Evolutionary conservation across 92 coral and sea anemone genomes (phyloP).

Genomic region (Ricordea florida): DNA sequence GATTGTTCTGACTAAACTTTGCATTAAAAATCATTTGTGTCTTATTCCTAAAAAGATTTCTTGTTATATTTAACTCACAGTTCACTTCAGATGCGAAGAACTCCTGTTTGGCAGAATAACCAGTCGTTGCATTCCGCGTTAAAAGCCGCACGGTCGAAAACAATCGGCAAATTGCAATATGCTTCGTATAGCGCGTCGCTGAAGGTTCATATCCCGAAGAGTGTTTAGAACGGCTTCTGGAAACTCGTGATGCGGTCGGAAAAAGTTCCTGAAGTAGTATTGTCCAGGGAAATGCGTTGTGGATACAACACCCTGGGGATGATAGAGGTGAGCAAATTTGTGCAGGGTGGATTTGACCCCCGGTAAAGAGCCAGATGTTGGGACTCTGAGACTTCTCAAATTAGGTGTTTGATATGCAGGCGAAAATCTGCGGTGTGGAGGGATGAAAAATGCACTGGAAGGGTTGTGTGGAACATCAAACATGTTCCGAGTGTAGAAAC

Average conservation of each 20-base stretch:
- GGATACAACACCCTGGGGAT: neutral
- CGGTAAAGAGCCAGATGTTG: neutral
- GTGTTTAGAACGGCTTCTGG: conserved; percentile 20
- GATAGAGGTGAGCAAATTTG: neutral
- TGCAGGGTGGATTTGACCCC: neutral
- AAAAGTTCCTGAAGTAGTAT: neutral
- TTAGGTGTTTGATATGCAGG: neutral
- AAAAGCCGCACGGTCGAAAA: no score
- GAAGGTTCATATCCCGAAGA: conserved; percentile 4
- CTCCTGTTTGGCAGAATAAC: no score
- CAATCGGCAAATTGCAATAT: no score
- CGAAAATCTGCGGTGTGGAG: neutral
- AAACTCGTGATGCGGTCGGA: neutral
- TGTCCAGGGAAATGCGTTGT: neutral
- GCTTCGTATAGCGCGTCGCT: neutral
- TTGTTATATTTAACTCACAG: no score
- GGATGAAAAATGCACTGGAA: conserved; percentile 9
- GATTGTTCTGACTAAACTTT: no score
- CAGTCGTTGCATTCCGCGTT: no score
- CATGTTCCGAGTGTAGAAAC: neutral
- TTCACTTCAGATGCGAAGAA: no score
- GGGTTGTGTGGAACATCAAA: neutral
- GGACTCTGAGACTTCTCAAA: neutral
- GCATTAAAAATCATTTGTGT: no score
- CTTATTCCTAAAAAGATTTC: no score